These are phyloP conservation scores for Protophormia terraenovae DNA, from an alignment of 2,888 invertebrate genomes.

Conservation along the genomic window DNA sequence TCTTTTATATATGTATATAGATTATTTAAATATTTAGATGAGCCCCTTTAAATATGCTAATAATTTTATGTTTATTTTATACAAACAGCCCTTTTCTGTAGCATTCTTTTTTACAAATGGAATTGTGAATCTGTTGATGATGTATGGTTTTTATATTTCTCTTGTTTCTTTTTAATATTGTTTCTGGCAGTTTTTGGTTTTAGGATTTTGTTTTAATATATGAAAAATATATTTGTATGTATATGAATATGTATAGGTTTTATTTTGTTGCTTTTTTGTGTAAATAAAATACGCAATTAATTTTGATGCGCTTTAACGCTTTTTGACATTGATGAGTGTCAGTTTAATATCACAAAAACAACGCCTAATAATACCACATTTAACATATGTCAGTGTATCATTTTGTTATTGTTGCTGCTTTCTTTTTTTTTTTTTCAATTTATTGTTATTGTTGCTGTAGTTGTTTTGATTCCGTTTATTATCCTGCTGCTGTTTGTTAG, in stretches of 20 bases:
- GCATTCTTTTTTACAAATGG: background rate
- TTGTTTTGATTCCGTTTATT: background rate
- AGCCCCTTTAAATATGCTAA: background rate
- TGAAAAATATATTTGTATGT: constrained; percentile 1
- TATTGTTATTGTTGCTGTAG: background rate
- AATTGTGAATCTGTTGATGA: background rate
- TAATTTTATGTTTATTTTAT: background rate
- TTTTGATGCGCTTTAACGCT: constrained; percentile 58
- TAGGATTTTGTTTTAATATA: background rate
- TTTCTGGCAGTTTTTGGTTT: constrained; percentile 3
- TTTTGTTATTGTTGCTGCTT: constrained; percentile 8
- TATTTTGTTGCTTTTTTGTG: background rate
- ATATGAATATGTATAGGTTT: no score
- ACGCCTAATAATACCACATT: constrained; percentile 58
- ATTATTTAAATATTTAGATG: background rate
- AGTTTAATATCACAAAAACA: constrained; percentile 48
- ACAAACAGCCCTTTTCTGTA: background rate
- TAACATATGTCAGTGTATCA: constrained; percentile 54
- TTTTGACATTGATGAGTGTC: constrained; percentile 61
- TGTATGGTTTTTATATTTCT: background rate
- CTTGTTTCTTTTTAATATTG: background rate
- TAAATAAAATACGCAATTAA: constrained; percentile 59
- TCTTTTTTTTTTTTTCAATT: background rate
- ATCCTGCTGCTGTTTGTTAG: background rate
- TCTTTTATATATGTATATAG: no score